Evolutionary conservation across 1,140 invertebrate genomes (phyloP).

Genomic region (Drosophila tropicalis): DNA sequence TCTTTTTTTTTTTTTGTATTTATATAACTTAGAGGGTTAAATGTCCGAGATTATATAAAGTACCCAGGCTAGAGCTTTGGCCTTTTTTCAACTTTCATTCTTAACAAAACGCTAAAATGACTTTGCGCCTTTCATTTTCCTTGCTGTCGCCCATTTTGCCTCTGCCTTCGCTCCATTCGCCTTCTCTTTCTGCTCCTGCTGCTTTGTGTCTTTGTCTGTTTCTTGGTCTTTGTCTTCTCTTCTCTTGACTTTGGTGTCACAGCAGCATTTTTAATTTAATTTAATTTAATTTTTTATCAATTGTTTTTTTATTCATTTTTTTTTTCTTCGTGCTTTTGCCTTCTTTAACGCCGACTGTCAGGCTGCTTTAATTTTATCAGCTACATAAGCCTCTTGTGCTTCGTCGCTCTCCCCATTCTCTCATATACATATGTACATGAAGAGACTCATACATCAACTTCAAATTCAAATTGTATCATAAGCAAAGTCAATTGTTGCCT

Average conservation of each 20-base stretch:
- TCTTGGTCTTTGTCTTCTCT: not conserved
- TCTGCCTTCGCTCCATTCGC: too few relatives aligned
- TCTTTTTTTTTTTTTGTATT: not conserved
- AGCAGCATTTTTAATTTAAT: conserved; percentile 54
- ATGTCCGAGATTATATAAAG: conserved; percentile 4
- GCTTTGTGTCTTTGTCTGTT: conserved; percentile 4
- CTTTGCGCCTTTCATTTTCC: conserved; percentile 5
- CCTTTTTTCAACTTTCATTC: conserved; percentile 1
- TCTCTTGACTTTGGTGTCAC: conserved; percentile 22
- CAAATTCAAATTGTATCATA: conserved; percentile 65
- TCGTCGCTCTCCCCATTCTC: not conserved
- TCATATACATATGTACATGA: conserved; percentile 10
- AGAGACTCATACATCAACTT: conserved; percentile 15
- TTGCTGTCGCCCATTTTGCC: not conserved
- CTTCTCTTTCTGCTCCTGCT: too few relatives aligned
- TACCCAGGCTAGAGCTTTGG: not conserved
- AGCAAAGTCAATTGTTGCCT: conserved; percentile 66
- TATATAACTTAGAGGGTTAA: not conserved
- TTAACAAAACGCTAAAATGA: conserved; percentile 8
- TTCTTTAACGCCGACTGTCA: not conserved
- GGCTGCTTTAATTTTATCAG: conserved; percentile 14
- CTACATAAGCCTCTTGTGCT: not conserved
- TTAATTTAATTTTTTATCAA: conserved; percentile 18
- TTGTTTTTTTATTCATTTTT: not conserved
- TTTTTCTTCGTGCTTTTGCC: not conserved